Evolutionary conservation across 2,888 invertebrate genomes (phyloP).

Genomic region (Nomada hirtipes): DNA sequence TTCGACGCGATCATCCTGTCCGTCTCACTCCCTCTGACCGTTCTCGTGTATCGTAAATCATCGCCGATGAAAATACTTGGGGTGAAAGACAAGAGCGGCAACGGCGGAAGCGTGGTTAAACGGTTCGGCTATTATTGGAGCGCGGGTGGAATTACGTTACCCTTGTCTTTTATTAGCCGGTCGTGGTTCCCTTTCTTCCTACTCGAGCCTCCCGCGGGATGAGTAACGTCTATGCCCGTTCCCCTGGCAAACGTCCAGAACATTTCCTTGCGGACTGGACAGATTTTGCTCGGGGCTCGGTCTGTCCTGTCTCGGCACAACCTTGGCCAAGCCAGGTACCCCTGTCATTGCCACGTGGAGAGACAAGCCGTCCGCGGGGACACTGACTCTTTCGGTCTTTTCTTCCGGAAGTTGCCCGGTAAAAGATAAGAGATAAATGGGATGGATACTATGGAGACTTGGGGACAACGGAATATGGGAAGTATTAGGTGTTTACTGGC

Average conservation of each 20-base stretch:
- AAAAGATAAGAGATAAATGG: conserved; percentile 30
- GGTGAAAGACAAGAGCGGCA: conserved; percentile 48
- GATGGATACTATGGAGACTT: neutral
- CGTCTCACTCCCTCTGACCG: neutral
- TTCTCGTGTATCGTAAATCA: conserved; percentile 39
- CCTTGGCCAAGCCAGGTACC: conserved; percentile 72
- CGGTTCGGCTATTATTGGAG: conserved; percentile 71
- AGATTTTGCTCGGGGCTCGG: conserved; percentile 63
- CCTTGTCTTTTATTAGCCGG: conserved; percentile 73
- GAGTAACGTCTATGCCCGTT: conserved; percentile 64
- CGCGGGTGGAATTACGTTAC: conserved; percentile 75
- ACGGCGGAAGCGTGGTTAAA: conserved; percentile 69
- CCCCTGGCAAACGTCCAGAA: conserved; percentile 62
- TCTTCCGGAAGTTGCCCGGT: conserved; percentile 14
- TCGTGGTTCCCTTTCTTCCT: conserved; percentile 63
- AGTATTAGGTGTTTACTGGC: no score
- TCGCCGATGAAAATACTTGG: conserved; percentile 64
- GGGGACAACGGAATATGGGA: no score
- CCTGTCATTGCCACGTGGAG: conserved; percentile 73
- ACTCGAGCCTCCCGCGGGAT: conserved; percentile 58
- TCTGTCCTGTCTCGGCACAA: conserved; percentile 62
- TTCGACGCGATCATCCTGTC: neutral
- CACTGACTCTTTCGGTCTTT: conserved; percentile 40
- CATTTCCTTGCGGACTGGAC: conserved; percentile 45
- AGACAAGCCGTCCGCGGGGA: conserved; percentile 35